Evolutionary conservation across 2,113 vertebrate species (phyloP).

Genomic region (Parus major): DNA sequence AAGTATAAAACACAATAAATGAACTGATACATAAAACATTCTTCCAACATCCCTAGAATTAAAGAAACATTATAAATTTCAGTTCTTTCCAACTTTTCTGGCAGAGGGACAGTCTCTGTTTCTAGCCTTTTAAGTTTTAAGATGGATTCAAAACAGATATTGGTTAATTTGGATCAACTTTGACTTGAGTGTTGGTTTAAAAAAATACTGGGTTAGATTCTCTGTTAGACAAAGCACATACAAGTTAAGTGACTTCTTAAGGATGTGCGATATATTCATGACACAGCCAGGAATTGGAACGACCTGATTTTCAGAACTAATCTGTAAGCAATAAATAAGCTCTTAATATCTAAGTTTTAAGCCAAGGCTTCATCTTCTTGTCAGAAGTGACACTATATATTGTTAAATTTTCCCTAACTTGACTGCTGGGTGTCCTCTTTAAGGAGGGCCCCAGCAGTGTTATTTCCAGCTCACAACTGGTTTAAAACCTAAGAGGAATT

Average conservation of each 20-base stretch:
- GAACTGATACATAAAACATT: not conserved
- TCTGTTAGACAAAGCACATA: not conserved
- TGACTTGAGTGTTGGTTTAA: not conserved
- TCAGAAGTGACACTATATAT: not conserved
- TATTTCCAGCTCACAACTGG: not conserved
- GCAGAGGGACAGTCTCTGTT: not conserved
- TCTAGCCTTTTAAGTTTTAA: not conserved
- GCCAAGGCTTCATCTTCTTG: not conserved
- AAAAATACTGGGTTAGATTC: not conserved
- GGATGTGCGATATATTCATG: not conserved
- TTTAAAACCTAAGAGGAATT: not conserved
- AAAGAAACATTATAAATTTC: not conserved
- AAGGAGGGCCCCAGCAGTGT: not conserved
- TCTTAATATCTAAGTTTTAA: not conserved
- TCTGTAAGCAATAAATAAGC: not conserved
- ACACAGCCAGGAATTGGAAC: not conserved
- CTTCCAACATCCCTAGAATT: not conserved
- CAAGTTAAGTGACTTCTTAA: not conserved
- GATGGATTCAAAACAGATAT: not conserved
- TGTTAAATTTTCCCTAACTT: not conserved
- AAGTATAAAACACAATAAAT: not conserved
- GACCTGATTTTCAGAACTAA: not conserved
- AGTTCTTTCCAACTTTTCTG: not conserved
- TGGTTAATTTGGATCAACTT: not conserved
- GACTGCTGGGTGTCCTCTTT: not conserved